phyloP scores from a whole-genome alignment of 1,140 invertebrate species.

The Drosophila rufa region DNA sequence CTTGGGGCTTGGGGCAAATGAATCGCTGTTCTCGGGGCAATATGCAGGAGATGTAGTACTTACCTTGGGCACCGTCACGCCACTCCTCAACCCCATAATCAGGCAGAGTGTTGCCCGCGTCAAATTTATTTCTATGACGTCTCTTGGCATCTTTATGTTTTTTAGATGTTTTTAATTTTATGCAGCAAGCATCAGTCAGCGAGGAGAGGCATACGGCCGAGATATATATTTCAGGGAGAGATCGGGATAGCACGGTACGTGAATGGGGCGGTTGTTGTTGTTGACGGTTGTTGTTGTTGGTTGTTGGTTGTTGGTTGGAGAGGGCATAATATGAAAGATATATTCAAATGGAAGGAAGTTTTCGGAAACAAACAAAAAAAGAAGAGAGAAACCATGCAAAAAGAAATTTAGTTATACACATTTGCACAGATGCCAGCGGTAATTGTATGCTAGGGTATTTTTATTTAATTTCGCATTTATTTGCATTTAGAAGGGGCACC shows the following conservation, averaged over 20 bases:
- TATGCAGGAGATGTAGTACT: constrained; percentile 56
- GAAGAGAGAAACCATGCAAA: constrained; percentile 56
- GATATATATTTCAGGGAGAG: constrained; percentile 38
- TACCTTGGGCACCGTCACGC: constrained; percentile 85
- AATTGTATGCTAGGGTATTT: constrained; percentile 72
- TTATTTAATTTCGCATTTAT: constrained; percentile 82
- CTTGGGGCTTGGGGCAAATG: neutral
- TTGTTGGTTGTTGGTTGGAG: constrained; percentile 43
- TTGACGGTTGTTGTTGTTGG: constrained; percentile 32
- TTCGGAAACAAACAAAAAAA: constrained; percentile 25
- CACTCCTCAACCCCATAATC: constrained; percentile 85
- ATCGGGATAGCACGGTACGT: constrained; percentile 54
- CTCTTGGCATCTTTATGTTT: constrained; percentile 82
- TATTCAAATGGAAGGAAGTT: constrained; percentile 54
- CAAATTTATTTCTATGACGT: constrained; percentile 85
- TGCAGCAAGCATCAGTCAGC: constrained; percentile 74
- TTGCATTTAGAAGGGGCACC: constrained; percentile 64
- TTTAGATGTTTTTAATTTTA: constrained; percentile 72
- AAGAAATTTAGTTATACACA: constrained; percentile 59
- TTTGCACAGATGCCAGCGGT: constrained; percentile 39
- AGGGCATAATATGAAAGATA: constrained; percentile 71
- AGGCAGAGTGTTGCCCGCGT: constrained; percentile 82
- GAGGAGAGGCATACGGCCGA: constrained; percentile 15
- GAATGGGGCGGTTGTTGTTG: constrained; percentile 56
- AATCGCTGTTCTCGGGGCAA: constrained; percentile 4